Base-by-base conservation (phyloP, 1,140 invertebrate species). In the Oncopeltus fasciatus region DNA sequence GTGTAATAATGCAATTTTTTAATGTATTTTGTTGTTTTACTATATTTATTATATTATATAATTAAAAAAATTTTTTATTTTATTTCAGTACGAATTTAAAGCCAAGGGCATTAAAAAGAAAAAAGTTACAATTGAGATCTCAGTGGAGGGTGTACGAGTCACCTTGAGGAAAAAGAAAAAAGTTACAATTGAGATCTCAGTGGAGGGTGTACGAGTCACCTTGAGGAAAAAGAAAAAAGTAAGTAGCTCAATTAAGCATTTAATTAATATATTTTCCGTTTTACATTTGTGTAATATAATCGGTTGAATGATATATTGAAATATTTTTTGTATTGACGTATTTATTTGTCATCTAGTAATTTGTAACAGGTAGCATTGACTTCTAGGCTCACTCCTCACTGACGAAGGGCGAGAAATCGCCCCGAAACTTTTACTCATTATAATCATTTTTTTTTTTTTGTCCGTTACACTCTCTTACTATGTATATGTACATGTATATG, bases 31-130 rank as follows among this genome's bases (percentile, higher is more conserved):
- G 5, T 38, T 38, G 14, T 49, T 49, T 49, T 49, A 21, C 24
- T 21, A 8, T 24, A 20, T 49, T 28, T 57, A 27, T 28, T 57
- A 16, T 57, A 27, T 29, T 29, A 8, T 12, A 57, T 28, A 24
- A 28, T 33, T 2, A 12, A 14, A 31, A 29, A 31, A 9, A n/a
- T 31, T 31, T 31, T 31, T 70, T 68, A 68, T 68, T 72, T 71
- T 72, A 72, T 73, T 71, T 70, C 82, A 97, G 92, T 95, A 95
- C 75, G 95, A 99, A 76, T 98, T 96, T 80, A 98, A 98, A 81
- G 85, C 92, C 66, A 92, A 94, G 76, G 90, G 90, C 43, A 89
- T 95, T 68, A 98, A 98, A 77, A 98, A 99, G 76, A 90, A 90
- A 73, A 97, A 98, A 81, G 94, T 98, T 66, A 88, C 85, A 53